Conservation (phyloP, 2,888 invertebrate species). For the Pachymerium ferrugineum region DNA sequence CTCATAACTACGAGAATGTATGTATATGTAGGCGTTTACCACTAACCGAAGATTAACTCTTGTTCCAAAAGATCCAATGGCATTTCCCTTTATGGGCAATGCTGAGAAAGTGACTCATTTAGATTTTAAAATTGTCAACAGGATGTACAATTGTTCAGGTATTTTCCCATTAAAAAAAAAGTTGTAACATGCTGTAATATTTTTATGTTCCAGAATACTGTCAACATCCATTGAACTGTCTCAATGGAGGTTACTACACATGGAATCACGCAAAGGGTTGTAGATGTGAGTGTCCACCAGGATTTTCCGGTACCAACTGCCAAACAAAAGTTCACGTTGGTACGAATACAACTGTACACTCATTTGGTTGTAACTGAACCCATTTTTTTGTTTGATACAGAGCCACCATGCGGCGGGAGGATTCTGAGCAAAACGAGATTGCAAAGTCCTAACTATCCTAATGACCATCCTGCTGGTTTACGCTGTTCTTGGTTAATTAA, state of each 20-base stretch:
- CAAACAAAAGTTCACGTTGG: background rate
- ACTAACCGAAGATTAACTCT: background rate
- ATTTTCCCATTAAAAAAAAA: background rate
- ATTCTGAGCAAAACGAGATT: background rate
- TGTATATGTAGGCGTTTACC: background rate
- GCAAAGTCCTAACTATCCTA: background rate
- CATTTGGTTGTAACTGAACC: background rate
- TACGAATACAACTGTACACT: background rate
- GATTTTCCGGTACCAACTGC: background rate
- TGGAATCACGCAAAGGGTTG: background rate
- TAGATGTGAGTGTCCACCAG: constrained; percentile 7
- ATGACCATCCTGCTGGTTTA: background rate
- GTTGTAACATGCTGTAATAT: background rate
- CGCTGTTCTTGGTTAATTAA: background rate
- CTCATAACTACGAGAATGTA: background rate
- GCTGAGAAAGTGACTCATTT: background rate
- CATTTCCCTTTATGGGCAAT: background rate
- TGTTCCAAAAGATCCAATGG: constrained; percentile 12
- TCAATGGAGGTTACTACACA: constrained; percentile 9
- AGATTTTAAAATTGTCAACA: constrained; percentile 7
- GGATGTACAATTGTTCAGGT: constrained; percentile 27
- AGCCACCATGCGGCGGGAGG: background rate
- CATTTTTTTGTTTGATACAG: background rate
- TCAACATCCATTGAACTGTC: background rate
- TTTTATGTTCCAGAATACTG: background rate